Conservation (phyloP, 2,797 vertebrate species). For the Megalops cyprinoides region DNA sequence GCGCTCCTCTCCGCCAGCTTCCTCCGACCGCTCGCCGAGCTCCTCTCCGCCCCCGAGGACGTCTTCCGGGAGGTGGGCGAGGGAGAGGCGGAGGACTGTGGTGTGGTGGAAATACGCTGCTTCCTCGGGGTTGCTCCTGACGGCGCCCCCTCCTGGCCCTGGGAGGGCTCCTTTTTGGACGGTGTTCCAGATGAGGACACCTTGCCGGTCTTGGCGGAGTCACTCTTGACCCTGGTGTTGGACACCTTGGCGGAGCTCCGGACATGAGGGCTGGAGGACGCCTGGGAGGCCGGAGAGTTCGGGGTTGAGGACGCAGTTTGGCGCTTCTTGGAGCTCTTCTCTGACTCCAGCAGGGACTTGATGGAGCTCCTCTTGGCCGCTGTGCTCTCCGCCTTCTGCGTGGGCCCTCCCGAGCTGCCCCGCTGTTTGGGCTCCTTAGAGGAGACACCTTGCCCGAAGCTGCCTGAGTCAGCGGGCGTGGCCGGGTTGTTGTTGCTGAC, state of each 20-base stretch:
- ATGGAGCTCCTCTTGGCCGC: conserved; percentile 68
- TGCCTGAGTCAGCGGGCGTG: conserved; percentile 88
- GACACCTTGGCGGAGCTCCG: conserved; percentile 80
- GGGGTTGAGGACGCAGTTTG: conserved; percentile 74
- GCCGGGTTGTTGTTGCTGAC: conserved; percentile 94
- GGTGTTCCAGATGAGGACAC: conserved; percentile 72
- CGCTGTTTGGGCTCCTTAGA: conserved; percentile 84
- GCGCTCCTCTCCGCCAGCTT: conserved; percentile 82
- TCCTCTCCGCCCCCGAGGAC: conserved; percentile 59
- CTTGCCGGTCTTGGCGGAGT: no score
- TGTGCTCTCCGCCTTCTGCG: conserved; percentile 71
- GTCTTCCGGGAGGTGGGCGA: conserved; percentile 73
- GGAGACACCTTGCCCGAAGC: conserved; percentile 79
- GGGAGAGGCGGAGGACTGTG: conserved; percentile 75
- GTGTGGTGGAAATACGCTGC: conserved; percentile 69
- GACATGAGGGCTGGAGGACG: conserved; percentile 71
- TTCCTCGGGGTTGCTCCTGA: conserved; percentile 72
- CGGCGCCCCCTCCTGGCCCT: conserved; percentile 40
- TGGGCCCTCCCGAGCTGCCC: conserved; percentile 61
- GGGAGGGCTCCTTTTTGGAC: conserved; percentile 73
- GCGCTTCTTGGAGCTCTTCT: conserved; percentile 80
- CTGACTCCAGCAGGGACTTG: conserved; percentile 74
- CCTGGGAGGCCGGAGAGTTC: conserved; percentile 70
- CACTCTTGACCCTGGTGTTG: conserved; percentile 52
- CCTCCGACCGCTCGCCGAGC: conserved; percentile 66